Percentiles rank a stretch among this genome's conserved stretches.
phyloP scores from a whole-genome alignment of 2,113 vertebrate genomes.

The Myotis yumanensis region DNA sequence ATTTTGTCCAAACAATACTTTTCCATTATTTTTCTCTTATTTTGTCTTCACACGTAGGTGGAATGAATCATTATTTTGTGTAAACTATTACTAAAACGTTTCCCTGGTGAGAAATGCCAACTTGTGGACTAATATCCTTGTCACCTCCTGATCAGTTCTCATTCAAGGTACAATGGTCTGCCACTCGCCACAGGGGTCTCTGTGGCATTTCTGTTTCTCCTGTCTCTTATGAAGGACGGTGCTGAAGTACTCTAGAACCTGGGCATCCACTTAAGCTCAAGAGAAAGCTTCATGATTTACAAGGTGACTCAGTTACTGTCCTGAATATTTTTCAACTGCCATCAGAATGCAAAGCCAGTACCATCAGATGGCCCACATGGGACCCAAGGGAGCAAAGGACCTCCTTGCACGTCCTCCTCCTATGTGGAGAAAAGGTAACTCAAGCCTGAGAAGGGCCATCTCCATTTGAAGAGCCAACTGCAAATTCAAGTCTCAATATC shows the following conservation, averaged over 20 bases:
- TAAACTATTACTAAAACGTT: background rate
- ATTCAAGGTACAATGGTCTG: background rate
- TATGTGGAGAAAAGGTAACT: background rate
- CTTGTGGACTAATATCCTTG: background rate
- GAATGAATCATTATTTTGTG: background rate
- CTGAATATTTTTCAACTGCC: background rate
- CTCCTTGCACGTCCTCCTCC: background rate
- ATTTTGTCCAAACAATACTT: background rate
- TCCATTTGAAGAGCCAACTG: background rate
- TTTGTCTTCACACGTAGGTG: background rate
- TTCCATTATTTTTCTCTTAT: background rate
- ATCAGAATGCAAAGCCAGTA: slow-evolving; percentile 9
- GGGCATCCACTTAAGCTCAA: background rate
- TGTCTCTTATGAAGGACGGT: background rate
- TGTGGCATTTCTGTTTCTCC: background rate
- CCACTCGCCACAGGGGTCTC: background rate
- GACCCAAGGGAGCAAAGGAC: background rate
- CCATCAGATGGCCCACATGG: background rate
- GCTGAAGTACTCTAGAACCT: background rate
- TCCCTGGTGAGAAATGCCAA: slow-evolving; percentile 34
- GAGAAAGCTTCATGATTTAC: background rate
- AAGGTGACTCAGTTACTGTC: background rate
- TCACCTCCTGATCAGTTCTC: background rate
- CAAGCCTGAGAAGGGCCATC: background rate
- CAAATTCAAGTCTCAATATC: background rate